Percentiles rank a stretch among this genome's conserved stretches.
Evolutionary conservation across 2,797 vertebrate genomes (phyloP).

Genomic region (Enteromius mattozi): DNA sequence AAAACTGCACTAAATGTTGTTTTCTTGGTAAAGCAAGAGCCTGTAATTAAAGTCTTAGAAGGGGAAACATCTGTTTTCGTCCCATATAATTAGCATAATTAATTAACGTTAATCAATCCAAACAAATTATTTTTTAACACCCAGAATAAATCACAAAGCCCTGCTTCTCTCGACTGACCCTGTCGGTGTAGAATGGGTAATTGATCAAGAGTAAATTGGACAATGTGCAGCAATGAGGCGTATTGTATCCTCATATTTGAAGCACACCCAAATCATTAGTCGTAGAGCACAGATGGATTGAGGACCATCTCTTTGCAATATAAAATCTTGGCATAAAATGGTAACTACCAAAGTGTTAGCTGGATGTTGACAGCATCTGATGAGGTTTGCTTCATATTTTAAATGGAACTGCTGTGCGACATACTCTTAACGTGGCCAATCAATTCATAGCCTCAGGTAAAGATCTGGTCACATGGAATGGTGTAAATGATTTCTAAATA

Average conservation of each 20-base stretch:
- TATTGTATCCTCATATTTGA: conserved; percentile 69
- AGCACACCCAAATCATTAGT: conserved; percentile 58
- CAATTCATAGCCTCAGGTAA: conserved; percentile 58
- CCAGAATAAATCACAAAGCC: conserved; percentile 84
- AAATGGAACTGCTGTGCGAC: conserved; percentile 11
- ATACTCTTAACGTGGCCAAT: conserved; percentile 37
- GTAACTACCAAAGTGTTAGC: conserved; percentile 32
- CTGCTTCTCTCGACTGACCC: conserved; percentile 72
- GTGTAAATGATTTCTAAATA: conserved; percentile 50
- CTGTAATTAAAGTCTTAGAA: conserved; percentile 80
- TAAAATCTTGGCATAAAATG: conserved; percentile 38
- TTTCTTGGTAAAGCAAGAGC: conserved; percentile 81
- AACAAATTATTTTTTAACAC: conserved; percentile 84
- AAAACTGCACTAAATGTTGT: conserved; percentile 65
- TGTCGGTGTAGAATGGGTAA: conserved; percentile 73
- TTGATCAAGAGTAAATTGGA: conserved; percentile 83
- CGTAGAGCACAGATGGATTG: conserved; percentile 51
- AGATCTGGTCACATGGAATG: conserved; percentile 24
- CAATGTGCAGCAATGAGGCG: conserved; percentile 70
- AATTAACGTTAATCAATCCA: conserved; percentile 86
- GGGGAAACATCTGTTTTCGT: conserved; percentile 87
- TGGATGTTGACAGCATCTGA: conserved; percentile 20
- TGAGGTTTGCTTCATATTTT: conserved; percentile 15
- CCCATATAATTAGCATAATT: conserved; percentile 86
- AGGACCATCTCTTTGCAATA: conserved; percentile 31